phyloP scores from a whole-genome alignment of 2,888 invertebrate genomes.

The Tachina grossa region DNA sequence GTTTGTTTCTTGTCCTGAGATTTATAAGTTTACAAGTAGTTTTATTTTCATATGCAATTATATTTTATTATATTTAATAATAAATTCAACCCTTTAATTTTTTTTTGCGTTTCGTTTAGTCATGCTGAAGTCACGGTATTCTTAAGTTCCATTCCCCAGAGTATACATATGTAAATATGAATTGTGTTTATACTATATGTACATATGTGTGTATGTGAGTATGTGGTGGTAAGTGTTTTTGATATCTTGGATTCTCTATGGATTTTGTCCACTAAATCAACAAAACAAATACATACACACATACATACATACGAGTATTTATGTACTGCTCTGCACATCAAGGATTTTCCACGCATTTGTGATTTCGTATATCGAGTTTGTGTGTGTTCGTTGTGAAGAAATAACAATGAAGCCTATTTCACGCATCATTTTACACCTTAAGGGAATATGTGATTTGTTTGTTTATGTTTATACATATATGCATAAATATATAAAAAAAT shows the following conservation, averaged over 20 bases:
- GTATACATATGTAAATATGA: constrained; percentile 26
- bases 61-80: constrained; percentile 70
- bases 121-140: constrained; percentile 7
- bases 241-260: not conserved
- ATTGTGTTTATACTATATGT: constrained; percentile 8
- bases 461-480: not conserved
- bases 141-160: constrained; percentile 49
- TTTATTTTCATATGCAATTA: constrained; percentile 67
- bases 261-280: constrained; percentile 58
- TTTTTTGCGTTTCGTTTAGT: not conserved
- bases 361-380: constrained; percentile 42
- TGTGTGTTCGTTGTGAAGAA: not conserved
- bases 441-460: constrained; percentile 61
- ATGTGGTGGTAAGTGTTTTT: not conserved
- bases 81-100: constrained; percentile 65
- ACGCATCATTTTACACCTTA: constrained; percentile 69
- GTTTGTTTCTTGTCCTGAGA: constrained; percentile 48
- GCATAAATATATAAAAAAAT: not conserved
- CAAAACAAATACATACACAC: constrained; percentile 3
- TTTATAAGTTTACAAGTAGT: constrained; percentile 57
- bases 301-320: constrained; percentile 10
- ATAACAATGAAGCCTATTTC: constrained; percentile 61
- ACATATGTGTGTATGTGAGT: not conserved
- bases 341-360: constrained; percentile 62
- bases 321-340: not conserved